These are phyloP conservation scores for Opisthocomus hoazin DNA, from an alignment of 2,113 vertebrate genomes.

Conservation along the genomic window DNA sequence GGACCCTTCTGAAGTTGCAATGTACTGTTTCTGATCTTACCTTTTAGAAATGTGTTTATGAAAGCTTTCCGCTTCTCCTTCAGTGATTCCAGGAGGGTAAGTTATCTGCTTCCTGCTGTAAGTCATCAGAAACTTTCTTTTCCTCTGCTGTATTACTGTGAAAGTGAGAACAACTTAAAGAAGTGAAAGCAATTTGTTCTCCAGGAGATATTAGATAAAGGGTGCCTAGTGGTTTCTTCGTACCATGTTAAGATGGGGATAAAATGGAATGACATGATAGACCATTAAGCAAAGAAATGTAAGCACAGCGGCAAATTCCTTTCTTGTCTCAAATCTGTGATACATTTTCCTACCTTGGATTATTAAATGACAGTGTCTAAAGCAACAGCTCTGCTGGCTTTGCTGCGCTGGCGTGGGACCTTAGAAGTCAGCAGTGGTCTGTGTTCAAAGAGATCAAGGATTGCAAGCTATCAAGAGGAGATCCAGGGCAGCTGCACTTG, in stretches of 20 bases:
- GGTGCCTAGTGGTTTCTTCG: slow-evolving; percentile 4
- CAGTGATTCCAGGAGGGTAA: neutral
- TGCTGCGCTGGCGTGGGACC: slow-evolving; percentile 43
- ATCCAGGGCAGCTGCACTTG: slow-evolving; percentile 79
- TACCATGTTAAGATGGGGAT: neutral
- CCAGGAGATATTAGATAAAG: slow-evolving; percentile 1
- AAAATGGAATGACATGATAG: neutral
- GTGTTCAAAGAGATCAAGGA: slow-evolving; percentile 39
- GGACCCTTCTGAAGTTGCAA: neutral
- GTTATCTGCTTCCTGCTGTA: neutral
- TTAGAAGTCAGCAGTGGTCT: slow-evolving; percentile 4
- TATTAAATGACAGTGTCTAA: slow-evolving; percentile 11
- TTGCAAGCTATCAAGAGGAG: slow-evolving; percentile 33
- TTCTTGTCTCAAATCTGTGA: neutral
- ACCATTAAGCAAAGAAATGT: slow-evolving; percentile 23
- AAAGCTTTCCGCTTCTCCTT: neutral
- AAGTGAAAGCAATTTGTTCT: slow-evolving; percentile 18
- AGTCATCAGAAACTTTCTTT: slow-evolving; percentile 13
- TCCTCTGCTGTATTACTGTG: neutral
- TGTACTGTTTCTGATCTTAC: neutral
- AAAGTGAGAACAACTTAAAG: slow-evolving; percentile 32
- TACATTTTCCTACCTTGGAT: neutral
- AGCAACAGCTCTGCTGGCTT: neutral
- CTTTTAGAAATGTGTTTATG: neutral
- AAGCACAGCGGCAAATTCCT: neutral